Conservation (phyloP, 2,888 invertebrate genomes). For the Acanthacorydalis orientalis region DNA sequence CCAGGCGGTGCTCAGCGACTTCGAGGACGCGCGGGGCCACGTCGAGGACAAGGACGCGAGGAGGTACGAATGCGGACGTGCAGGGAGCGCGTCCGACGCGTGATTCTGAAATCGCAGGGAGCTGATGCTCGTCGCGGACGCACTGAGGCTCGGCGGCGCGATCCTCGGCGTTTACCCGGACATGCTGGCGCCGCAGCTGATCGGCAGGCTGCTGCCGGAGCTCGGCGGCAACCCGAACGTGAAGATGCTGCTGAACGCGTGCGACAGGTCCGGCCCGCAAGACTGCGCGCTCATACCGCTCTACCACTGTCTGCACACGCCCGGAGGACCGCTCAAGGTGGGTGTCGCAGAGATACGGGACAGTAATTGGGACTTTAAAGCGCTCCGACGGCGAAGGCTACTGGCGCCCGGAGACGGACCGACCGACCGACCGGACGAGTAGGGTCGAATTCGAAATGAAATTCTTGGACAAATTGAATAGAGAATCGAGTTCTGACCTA, state of each 20-base stretch:
- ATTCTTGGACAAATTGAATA: no score
- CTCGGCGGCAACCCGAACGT: conserved; percentile 68
- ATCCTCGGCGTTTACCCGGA: conserved; percentile 82
- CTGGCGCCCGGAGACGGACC: no score
- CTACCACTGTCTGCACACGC: conserved; percentile 93
- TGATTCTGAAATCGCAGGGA: conserved; percentile 70
- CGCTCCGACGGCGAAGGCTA: no score
- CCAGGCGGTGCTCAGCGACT: conserved; percentile 86
- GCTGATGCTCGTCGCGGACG: conserved; percentile 83
- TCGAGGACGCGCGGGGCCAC: conserved; percentile 77
- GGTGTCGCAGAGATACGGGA: no score
- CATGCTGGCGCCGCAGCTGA: conserved; percentile 89
- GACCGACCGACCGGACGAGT: no score
- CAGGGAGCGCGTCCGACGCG: conserved; percentile 66
- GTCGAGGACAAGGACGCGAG: conserved; percentile 69
- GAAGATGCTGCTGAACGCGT: conserved; percentile 73
- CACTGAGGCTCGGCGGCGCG: conserved; percentile 83
- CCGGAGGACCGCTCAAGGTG: conserved; percentile 95
- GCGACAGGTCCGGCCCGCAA: conserved; percentile 74
- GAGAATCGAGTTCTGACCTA: no score
- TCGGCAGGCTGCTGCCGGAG: conserved; percentile 85
- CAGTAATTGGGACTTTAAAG: no score
- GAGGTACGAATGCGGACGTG: conserved; percentile 70
- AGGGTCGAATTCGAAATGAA: no score
- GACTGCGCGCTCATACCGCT: conserved; percentile 84